Conservation (phyloP, 2,113 vertebrate species). For the Dicaeum eximium region DNA sequence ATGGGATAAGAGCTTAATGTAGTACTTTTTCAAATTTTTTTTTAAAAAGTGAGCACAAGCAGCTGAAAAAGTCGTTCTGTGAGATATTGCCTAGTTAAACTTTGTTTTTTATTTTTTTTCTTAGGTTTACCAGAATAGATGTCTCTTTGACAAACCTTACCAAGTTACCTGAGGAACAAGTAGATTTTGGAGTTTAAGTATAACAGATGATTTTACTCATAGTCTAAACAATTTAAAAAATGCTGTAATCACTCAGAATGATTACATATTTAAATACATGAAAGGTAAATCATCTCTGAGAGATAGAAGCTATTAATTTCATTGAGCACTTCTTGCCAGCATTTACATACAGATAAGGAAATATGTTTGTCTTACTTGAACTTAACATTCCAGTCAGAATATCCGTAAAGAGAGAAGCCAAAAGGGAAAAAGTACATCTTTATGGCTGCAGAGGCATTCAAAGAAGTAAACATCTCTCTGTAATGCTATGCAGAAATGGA, state of each 20-base stretch:
- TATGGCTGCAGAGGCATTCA: neutral
- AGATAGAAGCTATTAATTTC: neutral
- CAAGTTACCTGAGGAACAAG: neutral
- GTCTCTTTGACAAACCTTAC: neutral
- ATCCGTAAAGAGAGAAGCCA: neutral
- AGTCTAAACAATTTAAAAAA: neutral
- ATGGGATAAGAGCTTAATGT: neutral
- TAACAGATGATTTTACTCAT: neutral
- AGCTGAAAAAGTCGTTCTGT: neutral
- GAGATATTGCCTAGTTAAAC: neutral
- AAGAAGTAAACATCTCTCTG: neutral
- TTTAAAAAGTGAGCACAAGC: neutral
- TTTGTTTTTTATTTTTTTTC: too few relatives aligned
- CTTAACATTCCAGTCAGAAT: constrained; percentile 19
- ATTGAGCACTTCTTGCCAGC: neutral
- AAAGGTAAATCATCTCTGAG: neutral
- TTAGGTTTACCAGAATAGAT: neutral
- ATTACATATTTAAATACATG: neutral
- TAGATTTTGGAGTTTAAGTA: neutral
- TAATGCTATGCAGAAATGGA: neutral
- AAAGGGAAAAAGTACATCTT: neutral
- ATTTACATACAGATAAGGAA: neutral
- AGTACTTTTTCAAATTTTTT: neutral
- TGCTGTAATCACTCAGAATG: neutral
- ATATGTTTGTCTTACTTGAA: neutral